Percentiles rank a stretch among this genome's conserved stretches.
Evolutionary conservation across 2,113 vertebrate genomes (phyloP).

Genomic region (Pteropus alecto): DNA sequence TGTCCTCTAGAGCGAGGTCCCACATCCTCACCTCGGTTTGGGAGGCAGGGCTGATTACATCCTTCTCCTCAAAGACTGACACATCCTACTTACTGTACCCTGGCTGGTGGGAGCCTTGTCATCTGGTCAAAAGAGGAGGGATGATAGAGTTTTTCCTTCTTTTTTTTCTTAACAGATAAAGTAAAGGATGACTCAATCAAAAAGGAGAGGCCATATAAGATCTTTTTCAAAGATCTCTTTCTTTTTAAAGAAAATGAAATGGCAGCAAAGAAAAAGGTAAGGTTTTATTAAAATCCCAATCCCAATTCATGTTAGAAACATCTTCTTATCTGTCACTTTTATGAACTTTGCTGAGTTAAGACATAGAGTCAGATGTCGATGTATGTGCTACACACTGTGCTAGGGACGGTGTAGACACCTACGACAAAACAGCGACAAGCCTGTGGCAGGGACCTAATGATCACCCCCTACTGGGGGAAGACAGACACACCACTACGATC

Average conservation of each 20-base stretch:
- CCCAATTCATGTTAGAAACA: not conserved
- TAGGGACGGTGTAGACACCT: not conserved
- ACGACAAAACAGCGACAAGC: not conserved
- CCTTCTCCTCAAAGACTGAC: not conserved
- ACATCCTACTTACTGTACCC: accelerated
- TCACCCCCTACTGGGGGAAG: not conserved
- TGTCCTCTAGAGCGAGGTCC: not conserved
- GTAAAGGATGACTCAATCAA: not conserved
- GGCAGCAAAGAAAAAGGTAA: conserved; percentile 55
- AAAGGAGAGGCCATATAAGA: conserved; percentile 54
- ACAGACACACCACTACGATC: too few relatives aligned
- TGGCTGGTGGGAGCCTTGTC: not conserved
- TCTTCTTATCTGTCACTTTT: not conserved
- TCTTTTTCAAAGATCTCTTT: conserved; percentile 75
- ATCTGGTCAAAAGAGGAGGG: not conserved
- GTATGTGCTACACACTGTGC: accelerated
- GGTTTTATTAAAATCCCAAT: not conserved
- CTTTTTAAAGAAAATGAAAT: conserved; percentile 69
- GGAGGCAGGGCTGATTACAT: not conserved
- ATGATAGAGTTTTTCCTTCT: not conserved
- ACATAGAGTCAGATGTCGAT: not conserved
- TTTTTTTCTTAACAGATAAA: not conserved
- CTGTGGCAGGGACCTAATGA: not conserved
- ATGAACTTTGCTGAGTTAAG: not conserved
- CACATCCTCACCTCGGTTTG: not conserved